These are phyloP conservation scores for Sicus ferrugineus DNA, from an alignment of 2,888 invertebrate genomes.

Conservation along the genomic window DNA sequence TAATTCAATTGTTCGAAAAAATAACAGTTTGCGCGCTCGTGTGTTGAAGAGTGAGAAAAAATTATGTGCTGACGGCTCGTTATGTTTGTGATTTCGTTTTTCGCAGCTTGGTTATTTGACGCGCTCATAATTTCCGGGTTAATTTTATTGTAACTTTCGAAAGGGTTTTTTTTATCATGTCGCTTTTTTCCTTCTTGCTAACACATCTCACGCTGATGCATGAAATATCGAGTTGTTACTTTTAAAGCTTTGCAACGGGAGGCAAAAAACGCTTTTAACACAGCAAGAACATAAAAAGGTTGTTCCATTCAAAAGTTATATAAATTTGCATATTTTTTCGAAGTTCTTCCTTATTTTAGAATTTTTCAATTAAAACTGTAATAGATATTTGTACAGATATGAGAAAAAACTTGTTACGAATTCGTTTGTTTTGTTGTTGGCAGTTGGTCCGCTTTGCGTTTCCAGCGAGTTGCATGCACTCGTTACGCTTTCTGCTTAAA, in stretches of 20 bases:
- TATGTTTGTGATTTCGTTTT: conserved; percentile 38
- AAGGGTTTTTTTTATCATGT: conserved; percentile 30
- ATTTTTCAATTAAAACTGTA: conserved; percentile 41
- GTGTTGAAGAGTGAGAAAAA: conserved; percentile 35
- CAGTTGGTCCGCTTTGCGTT: neutral
- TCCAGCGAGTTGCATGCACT: too few species aligned
- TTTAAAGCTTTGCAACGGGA: neutral
- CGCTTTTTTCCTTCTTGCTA: conserved; percentile 27
- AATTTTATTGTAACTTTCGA: conserved; percentile 48
- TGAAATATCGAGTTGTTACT: conserved; percentile 38
- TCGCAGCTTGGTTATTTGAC: conserved; percentile 40
- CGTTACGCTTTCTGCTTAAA: too few species aligned
- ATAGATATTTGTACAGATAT: conserved; percentile 36
- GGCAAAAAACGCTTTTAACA: too few species aligned
- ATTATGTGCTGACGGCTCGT: conserved; percentile 47
- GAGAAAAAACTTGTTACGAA: conserved; percentile 56
- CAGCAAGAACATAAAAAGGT: neutral
- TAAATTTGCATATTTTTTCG: neutral
- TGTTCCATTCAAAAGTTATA: too few species aligned
- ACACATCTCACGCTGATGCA: too few species aligned
- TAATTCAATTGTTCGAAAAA: conserved; percentile 60
- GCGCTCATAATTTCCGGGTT: conserved; percentile 50
- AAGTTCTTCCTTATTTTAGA: neutral
- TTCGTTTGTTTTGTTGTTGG: conserved; percentile 53
- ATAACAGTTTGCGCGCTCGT: conserved; percentile 36